Evolutionary conservation across 1,140 invertebrate species (phyloP), one percentile per base, ranked within the genome.

Genomic region (Drosophila truncata): DNA sequence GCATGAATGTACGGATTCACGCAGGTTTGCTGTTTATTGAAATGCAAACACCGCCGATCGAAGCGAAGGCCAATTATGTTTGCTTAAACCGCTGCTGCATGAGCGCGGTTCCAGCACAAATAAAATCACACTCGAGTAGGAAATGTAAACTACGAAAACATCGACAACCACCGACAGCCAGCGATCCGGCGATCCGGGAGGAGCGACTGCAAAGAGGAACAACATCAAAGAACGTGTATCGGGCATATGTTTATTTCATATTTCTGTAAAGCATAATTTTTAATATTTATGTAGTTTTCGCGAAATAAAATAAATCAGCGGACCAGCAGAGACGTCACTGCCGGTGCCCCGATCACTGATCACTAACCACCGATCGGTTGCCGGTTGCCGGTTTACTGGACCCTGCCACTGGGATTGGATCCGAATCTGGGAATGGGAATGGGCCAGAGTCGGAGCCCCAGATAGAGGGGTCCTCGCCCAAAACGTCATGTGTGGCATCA

Each of bases 41-140:
- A 75, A 86, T 72, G 79, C 83, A 86, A 86, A 75, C 70, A 81
- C 58, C 83, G 67, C 25, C 66, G 76, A 66, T 58, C 57, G 85
- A 90, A 90, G 85, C 57, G 85, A 90, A 90, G 85, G 85, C 86
- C 85, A 90, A 90, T 91, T 85, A 76, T 90, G 86, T 90, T 90
- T 90, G 85, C 78, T 82, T 91, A 91, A 90, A 74, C 79, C 84
- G 70, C 58, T 65, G 60, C 65, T 88, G 66, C 66, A 82, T 61
- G 61, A 50, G 59, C 67, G 62, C 72, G 79, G 72, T 62, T 80
- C 65, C 82, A 78, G 58, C 72, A 72, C 85, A 88, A 88, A 88
- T 88, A 85, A 88, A 84, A 79, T 80, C 76, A 64, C 74, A 78
- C 80, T 71, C 81, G 80, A 88, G 85, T 88, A 88, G 84, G 84